Evolutionary conservation across 1,140 invertebrate species (phyloP).

Genomic region (Ips typographus): DNA sequence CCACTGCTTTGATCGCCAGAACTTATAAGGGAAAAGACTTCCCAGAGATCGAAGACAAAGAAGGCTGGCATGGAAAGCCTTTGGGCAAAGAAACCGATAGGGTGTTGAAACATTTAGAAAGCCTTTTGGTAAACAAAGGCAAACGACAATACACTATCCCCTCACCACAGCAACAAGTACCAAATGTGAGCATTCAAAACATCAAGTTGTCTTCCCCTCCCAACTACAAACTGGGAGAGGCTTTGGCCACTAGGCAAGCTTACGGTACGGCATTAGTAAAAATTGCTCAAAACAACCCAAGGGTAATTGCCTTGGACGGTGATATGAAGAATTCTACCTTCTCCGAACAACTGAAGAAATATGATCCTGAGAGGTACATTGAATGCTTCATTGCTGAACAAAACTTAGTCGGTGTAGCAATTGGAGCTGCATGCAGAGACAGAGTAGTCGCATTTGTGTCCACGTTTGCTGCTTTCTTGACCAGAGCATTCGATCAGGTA

Average conservation of each 20-base stretch:
- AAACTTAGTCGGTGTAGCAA: conserved; percentile 94
- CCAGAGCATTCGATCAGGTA: conserved; percentile 59
- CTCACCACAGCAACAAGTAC: conserved; percentile 67
- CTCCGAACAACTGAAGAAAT: conserved; percentile 86
- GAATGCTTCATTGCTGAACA: conserved; percentile 99
- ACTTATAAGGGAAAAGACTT: conserved; percentile 74
- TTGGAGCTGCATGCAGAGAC: conserved; percentile 86
- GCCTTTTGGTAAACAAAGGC: conserved; percentile 64
- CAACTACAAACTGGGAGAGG: conserved; percentile 76
- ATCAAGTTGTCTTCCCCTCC: conserved; percentile 81
- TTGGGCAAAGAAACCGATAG: conserved; percentile 78
- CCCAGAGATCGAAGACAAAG: conserved; percentile 77
- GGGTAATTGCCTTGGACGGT: conserved; percentile 90
- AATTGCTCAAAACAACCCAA: conserved; percentile 76
- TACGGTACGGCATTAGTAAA: conserved; percentile 89
- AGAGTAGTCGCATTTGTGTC: conserved; percentile 90
- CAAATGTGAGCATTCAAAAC: conserved; percentile 70
- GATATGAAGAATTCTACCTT: conserved; percentile 99
- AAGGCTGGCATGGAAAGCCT: conserved; percentile 98
- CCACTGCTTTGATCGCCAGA: conserved; percentile 92
- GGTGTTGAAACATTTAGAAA: conserved; percentile 71
- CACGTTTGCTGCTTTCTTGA: conserved; percentile 97
- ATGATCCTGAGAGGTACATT: conserved; percentile 76
- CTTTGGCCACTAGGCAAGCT: conserved; percentile 88
- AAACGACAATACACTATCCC: conserved; percentile 43